Evolutionary conservation across 2,797 vertebrate genomes (phyloP).

Genomic region (Mastacembelus armatus): DNA sequence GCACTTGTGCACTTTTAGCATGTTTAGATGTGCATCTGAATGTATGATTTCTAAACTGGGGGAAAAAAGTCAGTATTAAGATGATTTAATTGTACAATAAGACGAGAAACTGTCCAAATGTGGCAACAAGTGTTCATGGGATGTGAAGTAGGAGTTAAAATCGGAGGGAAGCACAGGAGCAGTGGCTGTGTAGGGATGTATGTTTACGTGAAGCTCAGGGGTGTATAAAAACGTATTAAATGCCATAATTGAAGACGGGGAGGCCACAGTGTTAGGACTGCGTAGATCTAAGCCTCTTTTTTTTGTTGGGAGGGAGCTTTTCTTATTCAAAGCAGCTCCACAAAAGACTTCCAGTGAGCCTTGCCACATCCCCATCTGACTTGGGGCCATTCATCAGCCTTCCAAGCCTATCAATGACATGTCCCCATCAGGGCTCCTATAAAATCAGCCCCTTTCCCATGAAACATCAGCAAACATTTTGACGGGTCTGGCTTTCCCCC

Average conservation of each 20-base stretch:
- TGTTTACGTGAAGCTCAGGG: conserved; percentile 74
- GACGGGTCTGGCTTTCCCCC: conserved; percentile 98
- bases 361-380: conserved; percentile 99
- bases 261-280: conserved; percentile 97
- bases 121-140: conserved; percentile 78
- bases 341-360: conserved; percentile 99
- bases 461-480: conserved; percentile 99
- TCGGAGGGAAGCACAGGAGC: conserved; percentile 71
- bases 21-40: conserved; percentile 20
- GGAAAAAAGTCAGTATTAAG: conserved; percentile 33
- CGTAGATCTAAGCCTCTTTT: conserved; percentile 97
- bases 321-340: conserved; percentile 99
- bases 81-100: conserved; percentile 11
- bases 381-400: conserved; percentile 99
- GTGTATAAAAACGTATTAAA: conserved; percentile 92
- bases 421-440: conserved; percentile 99
- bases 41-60: not conserved
- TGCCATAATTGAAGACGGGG: conserved; percentile 95
- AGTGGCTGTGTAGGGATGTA: conserved; percentile 55
- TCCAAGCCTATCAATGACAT: conserved; percentile 99
- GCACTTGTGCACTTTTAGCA: conserved; percentile 39
- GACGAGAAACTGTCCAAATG: conserved; percentile 29
- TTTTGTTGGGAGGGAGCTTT: conserved; percentile 96
- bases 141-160: conserved; percentile 85
- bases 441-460: conserved; percentile 99